These are phyloP conservation scores for Callospermophilus lateralis DNA, from an alignment of 2,113 vertebrate genomes.

Conservation along the genomic window DNA sequence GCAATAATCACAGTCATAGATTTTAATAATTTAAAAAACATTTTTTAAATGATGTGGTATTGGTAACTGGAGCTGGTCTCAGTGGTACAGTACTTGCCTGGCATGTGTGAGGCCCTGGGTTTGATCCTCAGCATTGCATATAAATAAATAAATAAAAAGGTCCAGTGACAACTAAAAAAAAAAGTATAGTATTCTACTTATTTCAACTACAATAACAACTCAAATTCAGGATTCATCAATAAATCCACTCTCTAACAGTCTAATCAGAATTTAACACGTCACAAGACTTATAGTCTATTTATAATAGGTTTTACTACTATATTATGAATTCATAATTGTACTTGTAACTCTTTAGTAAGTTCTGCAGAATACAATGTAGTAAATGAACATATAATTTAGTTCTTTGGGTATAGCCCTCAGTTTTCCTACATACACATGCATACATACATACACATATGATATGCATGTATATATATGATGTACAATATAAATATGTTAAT, in stretches of 20 bases:
- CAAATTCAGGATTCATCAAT: slow-evolving; percentile 1
- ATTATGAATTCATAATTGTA: slow-evolving; percentile 19
- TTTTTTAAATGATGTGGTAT: neutral
- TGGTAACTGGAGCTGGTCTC: too few species aligned
- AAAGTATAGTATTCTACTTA: neutral
- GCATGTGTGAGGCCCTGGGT: too few species aligned
- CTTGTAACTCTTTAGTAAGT: slow-evolving; percentile 10
- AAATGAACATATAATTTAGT: neutral
- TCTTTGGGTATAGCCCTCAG: neutral
- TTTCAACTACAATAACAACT: neutral
- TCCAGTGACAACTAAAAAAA: too few species aligned
- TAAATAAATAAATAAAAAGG: too few species aligned
- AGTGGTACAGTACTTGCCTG: too few species aligned
- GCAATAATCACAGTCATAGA: neutral
- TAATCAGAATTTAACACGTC: neutral
- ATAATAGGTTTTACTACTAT: neutral
- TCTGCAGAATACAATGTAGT: neutral
- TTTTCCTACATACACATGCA: neutral
- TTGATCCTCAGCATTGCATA: too few species aligned
- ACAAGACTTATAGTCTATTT: neutral
- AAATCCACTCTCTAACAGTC: neutral
- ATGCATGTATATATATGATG: neutral
- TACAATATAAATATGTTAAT: neutral
- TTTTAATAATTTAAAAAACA: neutral
- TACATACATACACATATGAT: neutral